These are phyloP conservation scores for Hipposideros larvatus DNA, from an alignment of 2,797 vertebrate species.

Conservation along the genomic window DNA sequence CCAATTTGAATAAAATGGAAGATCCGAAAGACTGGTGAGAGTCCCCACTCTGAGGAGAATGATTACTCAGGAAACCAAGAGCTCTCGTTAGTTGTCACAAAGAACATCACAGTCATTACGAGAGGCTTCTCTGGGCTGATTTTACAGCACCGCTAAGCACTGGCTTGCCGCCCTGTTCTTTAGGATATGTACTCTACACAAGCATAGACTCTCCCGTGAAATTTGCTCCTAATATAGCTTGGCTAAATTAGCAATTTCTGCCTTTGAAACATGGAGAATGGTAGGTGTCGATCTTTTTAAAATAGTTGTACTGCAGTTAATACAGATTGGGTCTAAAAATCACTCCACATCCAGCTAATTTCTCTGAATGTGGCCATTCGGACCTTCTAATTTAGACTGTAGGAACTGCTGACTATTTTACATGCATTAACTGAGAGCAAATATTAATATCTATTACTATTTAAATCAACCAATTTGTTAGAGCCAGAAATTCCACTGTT, in stretches of 20 bases:
- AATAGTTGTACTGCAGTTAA: constrained; percentile 5
- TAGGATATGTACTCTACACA: neutral
- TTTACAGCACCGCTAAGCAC: neutral
- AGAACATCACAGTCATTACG: neutral
- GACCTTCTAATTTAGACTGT: constrained; percentile 26
- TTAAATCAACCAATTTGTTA: constrained; percentile 22
- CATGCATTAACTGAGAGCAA: constrained; percentile 20
- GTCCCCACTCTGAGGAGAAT: neutral
- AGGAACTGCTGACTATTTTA: constrained; percentile 7
- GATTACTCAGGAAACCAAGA: neutral
- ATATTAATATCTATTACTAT: constrained; percentile 9
- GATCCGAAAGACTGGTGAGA: neutral
- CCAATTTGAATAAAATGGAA: constrained; percentile 35
- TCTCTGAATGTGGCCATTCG: neutral
- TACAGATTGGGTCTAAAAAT: neutral
- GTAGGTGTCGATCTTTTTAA: neutral
- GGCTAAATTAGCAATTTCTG: constrained; percentile 26
- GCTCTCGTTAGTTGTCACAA: neutral
- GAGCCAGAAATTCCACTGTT: neutral
- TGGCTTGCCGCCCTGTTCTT: neutral
- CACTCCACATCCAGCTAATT: neutral
- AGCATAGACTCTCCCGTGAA: neutral
- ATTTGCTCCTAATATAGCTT: neutral
- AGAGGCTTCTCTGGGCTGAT: neutral
- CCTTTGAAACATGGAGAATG: constrained; percentile 19